These are phyloP conservation scores for Girardinichthys multiradiatus DNA, from an alignment of 2,113 vertebrate genomes.

Conservation along the genomic window DNA sequence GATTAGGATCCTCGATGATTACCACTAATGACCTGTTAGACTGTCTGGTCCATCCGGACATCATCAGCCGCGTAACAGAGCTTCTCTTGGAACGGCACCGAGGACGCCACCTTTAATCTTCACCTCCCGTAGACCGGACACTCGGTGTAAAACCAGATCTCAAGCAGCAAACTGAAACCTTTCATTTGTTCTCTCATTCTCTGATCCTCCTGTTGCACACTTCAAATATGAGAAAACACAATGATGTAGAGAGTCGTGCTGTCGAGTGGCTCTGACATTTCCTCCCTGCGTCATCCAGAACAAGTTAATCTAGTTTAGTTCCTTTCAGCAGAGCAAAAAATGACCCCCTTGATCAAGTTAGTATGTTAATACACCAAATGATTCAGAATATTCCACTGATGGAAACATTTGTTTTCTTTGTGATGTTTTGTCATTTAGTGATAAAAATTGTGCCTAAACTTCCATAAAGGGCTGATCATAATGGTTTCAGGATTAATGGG, in stretches of 20 bases:
- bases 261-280: conserved; percentile 10
- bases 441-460: conserved; percentile 6
- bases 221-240: conserved; percentile 5
- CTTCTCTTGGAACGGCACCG: conserved; percentile 83
- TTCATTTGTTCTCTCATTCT: conserved; percentile 9
- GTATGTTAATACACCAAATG: conserved; percentile 41
- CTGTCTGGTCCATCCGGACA: conserved; percentile 88
- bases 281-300: conserved; percentile 27
- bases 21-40: conserved; percentile 91
- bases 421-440: conserved; percentile 24
- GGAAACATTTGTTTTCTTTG: conserved; percentile 32
- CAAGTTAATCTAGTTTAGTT: conserved; percentile 46
- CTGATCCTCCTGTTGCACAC: not conserved
- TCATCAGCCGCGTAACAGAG: conserved; percentile 82
- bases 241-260: conserved; percentile 14
- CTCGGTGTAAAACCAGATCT: not conserved
- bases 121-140: not conserved
- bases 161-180: not conserved
- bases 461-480: conserved; percentile 2
- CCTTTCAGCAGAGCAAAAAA: conserved; percentile 25
- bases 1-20: conserved; percentile 43
- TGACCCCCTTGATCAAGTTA: conserved; percentile 38
- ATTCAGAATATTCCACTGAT: conserved; percentile 28
- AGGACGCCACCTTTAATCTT: conserved; percentile 31
- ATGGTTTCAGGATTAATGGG: conserved; percentile 37